Base-by-base conservation (phyloP, 2,888 invertebrate genomes). In the Phanerotoma sp. region DNA sequence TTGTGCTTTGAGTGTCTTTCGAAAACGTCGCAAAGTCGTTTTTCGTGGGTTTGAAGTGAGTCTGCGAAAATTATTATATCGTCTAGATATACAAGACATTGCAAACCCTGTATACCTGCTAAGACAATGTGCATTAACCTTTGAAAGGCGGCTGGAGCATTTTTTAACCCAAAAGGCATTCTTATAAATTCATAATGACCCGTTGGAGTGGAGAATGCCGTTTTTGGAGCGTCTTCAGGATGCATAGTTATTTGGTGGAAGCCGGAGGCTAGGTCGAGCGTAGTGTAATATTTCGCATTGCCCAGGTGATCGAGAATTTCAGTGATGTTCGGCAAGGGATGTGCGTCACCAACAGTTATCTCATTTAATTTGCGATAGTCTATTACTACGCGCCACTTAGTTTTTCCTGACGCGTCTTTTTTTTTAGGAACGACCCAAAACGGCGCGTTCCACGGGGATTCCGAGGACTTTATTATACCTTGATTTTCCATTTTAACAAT, bases 351-450 rank as follows among this genome's bases (percentile, higher is more conserved):
- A n/a, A n/a, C n/a, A n/a, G 61, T 66, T 37, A 58, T 58, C 48
- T 65, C 58, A 20, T 68, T 66, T 3, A 65, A 41, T 20, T 61
- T 57, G 6, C 65, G 41, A 37, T 62, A 67, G 44, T 66, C 65
- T 15, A 65, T 58, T 9, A 66, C 64, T 45, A 64, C 47, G 10
- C 63, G 56, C 62, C 57, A 64, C 30, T 54, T 45, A 20, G 49
- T 52, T 35, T 62, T 60, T 3, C 66, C 66, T 5, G 57, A 56
- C 15, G 64, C 53, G 32, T 66, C 66, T 6, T 50, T 5, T 38
- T 66, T 62, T 54, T 62, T 63, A 0, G 62, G 57, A 9, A 64
- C 62, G 20, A 63, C 52, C 61, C 62, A 64, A 2, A 56, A 46
- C 5, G 62, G 63, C 0, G 61, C 59, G 45, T 57, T 56, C 33